Base-by-base conservation (phyloP, 2,113 vertebrate species). In the Gobiocypris rarus region DNA sequence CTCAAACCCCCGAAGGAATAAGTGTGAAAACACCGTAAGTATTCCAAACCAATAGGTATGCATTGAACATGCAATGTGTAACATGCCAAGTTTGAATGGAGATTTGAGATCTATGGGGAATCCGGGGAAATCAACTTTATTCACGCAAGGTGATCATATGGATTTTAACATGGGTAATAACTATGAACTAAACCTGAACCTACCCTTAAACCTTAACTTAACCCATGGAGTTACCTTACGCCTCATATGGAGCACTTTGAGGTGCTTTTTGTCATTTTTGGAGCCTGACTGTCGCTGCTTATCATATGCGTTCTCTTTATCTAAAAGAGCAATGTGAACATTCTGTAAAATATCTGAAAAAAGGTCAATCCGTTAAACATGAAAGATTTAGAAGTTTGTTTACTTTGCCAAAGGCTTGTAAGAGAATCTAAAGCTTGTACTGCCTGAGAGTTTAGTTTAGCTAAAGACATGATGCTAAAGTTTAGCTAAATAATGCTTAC, bases 401-500 rank as follows among this genome's bases (percentile, higher is more conserved):
- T 43, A 73, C 43, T 83, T 26, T 41, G 43, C 38, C 43, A 28
- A 28, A 3, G 10, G 26, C 31, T 34, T 24, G 38, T 28, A 65
- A 13, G 26, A 75, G 43, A 50, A 85, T 24, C 41, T 15, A 1
- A 52, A 10, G 3, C n/a, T 8, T 73, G 28, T 31, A 75, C 15
- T 38, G 14, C 13, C 14, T 4, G 1, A 38, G 28, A 38, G 15
- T 56, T 22, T 41, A 78, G 13, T 78, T 61, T 28, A 78, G 34
- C 34, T 77, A 38, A 78, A 71, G 2, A 45, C 22, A 26, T 14
- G 5, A 45, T 48, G 41, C 70, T 73, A 48, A 71, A 78, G 15
- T 63, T 74, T 65, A 59, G 73, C 56, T 73, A 65, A 83, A 83
- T 67, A 70, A 17, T 9, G 43, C 43, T 28, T 45, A 50, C 6